Conservation (phyloP, 2,888 invertebrate species). For the Cerastoderma edule region DNA sequence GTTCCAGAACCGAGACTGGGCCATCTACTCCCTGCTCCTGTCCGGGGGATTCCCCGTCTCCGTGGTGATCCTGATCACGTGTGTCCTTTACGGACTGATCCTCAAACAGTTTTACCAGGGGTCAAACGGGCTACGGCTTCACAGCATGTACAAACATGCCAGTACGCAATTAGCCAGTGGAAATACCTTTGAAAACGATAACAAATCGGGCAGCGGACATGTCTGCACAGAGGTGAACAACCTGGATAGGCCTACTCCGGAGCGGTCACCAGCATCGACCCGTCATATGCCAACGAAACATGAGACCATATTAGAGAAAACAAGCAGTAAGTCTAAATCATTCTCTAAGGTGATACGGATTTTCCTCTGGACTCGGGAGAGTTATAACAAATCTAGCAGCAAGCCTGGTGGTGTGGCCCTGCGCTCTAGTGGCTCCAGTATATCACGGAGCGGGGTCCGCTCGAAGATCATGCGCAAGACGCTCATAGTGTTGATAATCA, state of each 20-base stretch:
- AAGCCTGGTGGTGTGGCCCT: conserved; percentile 3
- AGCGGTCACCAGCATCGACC: neutral
- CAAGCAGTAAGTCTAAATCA: neutral
- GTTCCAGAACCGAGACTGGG: conserved; percentile 51
- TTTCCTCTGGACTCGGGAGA: conserved; percentile 26
- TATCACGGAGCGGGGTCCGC: conserved; percentile 38
- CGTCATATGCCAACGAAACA: neutral
- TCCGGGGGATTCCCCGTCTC: conserved; percentile 54
- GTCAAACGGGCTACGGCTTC: conserved; percentile 29
- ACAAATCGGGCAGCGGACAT: neutral
- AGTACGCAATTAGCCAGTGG: conserved; percentile 15
- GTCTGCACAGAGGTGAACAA: neutral
- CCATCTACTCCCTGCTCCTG: conserved; percentile 42
- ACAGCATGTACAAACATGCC: conserved; percentile 41
- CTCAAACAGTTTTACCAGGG: conserved; percentile 51
- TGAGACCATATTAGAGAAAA: neutral
- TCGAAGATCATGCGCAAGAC: conserved; percentile 53
- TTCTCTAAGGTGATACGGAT: conserved; percentile 22
- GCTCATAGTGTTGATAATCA: conserved; percentile 55
- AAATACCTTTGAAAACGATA: neutral
- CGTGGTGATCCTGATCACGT: conserved; percentile 54
- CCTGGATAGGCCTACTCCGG: neutral
- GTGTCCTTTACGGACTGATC: conserved; percentile 50
- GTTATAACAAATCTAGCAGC: conserved; percentile 11
- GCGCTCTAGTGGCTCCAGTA: conserved; percentile 38